These are phyloP conservation scores for Baryphthengus martii DNA, from an alignment of 2,113 vertebrate genomes.

Conservation along the genomic window DNA sequence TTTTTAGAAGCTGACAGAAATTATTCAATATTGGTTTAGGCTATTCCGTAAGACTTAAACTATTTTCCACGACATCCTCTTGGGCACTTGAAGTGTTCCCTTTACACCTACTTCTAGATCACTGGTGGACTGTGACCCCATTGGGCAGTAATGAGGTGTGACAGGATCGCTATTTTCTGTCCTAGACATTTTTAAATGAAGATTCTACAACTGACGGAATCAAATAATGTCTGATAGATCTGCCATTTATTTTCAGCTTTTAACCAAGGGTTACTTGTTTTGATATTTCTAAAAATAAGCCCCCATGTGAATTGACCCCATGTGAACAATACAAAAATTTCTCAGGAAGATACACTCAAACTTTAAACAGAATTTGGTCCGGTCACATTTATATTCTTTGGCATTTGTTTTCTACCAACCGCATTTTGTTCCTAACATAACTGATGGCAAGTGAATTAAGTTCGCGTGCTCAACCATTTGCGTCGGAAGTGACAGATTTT, in stretches of 20 bases:
- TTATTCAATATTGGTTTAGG: background rate
- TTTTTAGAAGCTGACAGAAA: background rate
- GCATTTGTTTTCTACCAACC: background rate
- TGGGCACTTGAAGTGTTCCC: background rate
- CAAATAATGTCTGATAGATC: background rate
- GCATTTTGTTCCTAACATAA: background rate
- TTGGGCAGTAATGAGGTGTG: slow-evolving; percentile 5
- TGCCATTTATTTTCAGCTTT: background rate
- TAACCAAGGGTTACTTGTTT: background rate
- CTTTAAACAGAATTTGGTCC: background rate
- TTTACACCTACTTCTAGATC: background rate
- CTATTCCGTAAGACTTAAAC: background rate
- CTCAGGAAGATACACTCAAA: background rate
- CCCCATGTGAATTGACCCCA: background rate
- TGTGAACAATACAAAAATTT: background rate
- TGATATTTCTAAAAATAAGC: background rate
- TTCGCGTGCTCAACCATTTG: background rate
- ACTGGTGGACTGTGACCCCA: background rate
- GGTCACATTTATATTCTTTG: background rate
- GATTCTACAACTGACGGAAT: background rate
- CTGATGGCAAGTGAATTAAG: background rate
- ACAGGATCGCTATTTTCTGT: background rate
- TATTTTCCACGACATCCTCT: background rate
- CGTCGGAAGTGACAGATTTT: slow-evolving; percentile 41
- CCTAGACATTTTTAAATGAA: background rate